Evolutionary conservation across 1,140 invertebrate genomes (phyloP).

Genomic region (Hypothenemus hampei): DNA sequence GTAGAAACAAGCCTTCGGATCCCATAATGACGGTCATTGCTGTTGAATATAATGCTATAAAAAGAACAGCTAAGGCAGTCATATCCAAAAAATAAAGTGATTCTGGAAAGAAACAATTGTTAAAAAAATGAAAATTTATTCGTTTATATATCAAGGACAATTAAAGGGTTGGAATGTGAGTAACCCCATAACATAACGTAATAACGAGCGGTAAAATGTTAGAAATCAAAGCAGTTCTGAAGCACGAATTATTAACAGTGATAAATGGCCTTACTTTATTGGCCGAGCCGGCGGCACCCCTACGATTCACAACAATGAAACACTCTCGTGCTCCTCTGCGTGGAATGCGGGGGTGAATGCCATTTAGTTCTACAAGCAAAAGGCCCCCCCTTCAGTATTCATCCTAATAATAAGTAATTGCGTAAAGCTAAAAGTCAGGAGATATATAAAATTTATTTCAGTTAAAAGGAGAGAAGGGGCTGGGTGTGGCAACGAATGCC

Average conservation of each 20-base stretch:
- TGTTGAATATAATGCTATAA: conserved; percentile 24
- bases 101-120: not conserved
- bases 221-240: conserved; percentile 29
- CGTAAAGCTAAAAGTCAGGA: conserved; percentile 29
- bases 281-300: conserved; percentile 29
- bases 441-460: conserved; percentile 30
- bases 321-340: conserved; percentile 39
- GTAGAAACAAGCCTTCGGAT: conserved; percentile 33
- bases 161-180: conserved; percentile 13
- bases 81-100: conserved; percentile 29
- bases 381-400: conserved; percentile 15
- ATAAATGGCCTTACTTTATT: conserved; percentile 41
- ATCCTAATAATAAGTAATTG: conserved; percentile 31
- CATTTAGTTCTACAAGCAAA: conserved; percentile 32
- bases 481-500: not conserved
- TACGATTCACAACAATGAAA: conserved; percentile 40
- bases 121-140: too few species aligned
- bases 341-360: conserved; percentile 38
- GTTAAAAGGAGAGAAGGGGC: too few species aligned
- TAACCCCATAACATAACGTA: conserved; percentile 19
- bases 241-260: conserved; percentile 39
- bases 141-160: too few species aligned
- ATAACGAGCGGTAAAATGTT: conserved; percentile 28
- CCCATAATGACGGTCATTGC: conserved; percentile 23
- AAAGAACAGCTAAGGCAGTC: conserved; percentile 25